phyloP scores from a whole-genome alignment of 1,140 invertebrate species.

The Drosophila nigrodunni region DNA sequence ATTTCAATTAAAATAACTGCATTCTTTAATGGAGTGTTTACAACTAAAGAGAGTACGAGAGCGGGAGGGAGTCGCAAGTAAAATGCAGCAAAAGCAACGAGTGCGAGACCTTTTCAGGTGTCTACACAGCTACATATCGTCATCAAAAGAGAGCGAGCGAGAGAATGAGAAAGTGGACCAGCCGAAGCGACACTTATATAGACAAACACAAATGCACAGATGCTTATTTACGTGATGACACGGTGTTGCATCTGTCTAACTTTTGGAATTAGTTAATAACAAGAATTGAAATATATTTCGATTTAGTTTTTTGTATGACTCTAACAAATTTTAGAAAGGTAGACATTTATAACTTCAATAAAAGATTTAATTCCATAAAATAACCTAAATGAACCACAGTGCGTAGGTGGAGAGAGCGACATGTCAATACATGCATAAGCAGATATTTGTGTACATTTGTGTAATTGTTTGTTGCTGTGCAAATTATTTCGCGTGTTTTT shows the following conservation, averaged over 20 bases:
- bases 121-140: slow-evolving; percentile 47
- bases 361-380: too few species aligned
- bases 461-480: slow-evolving; percentile 16
- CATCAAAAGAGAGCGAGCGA: slow-evolving; percentile 27
- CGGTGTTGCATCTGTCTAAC: too few species aligned
- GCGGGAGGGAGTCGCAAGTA: slow-evolving; percentile 18
- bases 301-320: too few species aligned
- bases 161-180: slow-evolving; percentile 25
- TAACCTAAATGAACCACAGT: neutral
- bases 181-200: neutral
- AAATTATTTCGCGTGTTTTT: slow-evolving; percentile 59
- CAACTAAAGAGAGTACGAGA: neutral
- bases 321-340: too few species aligned
- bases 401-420: slow-evolving; percentile 34
- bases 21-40: neutral
- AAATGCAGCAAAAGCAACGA: slow-evolving; percentile 36
- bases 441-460: slow-evolving; percentile 8
- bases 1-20: neutral
- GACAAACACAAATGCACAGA: too few species aligned
- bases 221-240: too few species aligned
- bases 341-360: too few species aligned
- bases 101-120: slow-evolving; percentile 64
- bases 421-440: slow-evolving; percentile 2
- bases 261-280: too few species aligned
- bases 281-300: too few species aligned